Conservation (phyloP, 2,113 vertebrate genomes). For the Telmatochromis sp. region DNA sequence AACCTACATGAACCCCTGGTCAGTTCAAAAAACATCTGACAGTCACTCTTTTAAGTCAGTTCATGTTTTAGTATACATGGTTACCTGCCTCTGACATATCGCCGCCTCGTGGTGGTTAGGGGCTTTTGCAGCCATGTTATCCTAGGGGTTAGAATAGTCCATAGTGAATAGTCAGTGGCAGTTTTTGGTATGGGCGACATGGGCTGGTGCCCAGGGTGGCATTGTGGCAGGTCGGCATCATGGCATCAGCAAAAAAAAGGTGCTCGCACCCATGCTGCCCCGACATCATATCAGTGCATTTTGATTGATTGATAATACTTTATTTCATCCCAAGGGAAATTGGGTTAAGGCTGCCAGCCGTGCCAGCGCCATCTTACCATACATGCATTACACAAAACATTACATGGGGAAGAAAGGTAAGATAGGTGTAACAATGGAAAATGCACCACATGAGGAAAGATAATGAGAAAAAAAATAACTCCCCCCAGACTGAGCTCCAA, state of each 20-base stretch:
- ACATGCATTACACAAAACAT: background rate
- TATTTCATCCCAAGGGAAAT: background rate
- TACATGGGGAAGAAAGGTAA: background rate
- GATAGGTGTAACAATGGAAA: background rate
- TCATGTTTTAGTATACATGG: background rate
- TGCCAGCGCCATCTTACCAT: background rate
- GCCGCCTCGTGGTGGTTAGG: background rate
- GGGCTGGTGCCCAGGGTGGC: background rate
- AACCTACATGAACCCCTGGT: background rate
- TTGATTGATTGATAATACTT: background rate
- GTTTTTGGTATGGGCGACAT: background rate
- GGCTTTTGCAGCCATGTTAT: background rate
- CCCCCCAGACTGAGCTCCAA: background rate
- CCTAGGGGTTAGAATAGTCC: background rate
- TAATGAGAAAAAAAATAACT: background rate
- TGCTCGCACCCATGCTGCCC: background rate
- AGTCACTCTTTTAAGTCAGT: background rate
- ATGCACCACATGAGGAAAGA: background rate
- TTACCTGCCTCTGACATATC: background rate
- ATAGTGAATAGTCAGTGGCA: background rate
- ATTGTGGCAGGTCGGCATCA: background rate
- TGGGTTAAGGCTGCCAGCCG: background rate
- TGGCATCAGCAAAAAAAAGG: background rate
- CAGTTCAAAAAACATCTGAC: background rate
- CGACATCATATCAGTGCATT: background rate